Conservation (phyloP, 1,140 invertebrate genomes). For the Andricus grossulariae region DNA sequence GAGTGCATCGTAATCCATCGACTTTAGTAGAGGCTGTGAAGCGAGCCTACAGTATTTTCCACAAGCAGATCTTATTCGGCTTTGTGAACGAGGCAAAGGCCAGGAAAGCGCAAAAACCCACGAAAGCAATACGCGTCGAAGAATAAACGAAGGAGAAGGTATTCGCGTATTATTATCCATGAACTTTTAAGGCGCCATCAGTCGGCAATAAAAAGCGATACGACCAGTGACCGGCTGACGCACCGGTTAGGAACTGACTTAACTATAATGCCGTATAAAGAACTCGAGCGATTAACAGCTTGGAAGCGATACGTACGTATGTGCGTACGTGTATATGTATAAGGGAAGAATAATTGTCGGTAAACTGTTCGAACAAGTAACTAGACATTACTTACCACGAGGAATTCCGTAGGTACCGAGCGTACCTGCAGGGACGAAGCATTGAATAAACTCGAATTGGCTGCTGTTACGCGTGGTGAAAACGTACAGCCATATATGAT, state of each 20-base stretch:
- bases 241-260: constrained; percentile 38
- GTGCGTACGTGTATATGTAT: constrained; percentile 37
- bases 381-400: constrained; percentile 55
- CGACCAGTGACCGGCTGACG: constrained; percentile 34
- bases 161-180: constrained; percentile 63
- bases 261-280: constrained; percentile 61
- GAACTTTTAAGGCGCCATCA: constrained; percentile 64
- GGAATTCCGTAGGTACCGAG: constrained; percentile 47
- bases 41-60: neutral
- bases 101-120: constrained; percentile 31
- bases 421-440: constrained; percentile 28
- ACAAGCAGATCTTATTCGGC: constrained; percentile 24
- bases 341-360: constrained; percentile 61
- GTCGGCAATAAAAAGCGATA: constrained; percentile 54
- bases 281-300: constrained; percentile 63
- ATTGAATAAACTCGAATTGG: constrained; percentile 58
- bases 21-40: constrained; percentile 19
- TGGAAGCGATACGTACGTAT: constrained; percentile 47
- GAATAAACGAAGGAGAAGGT: constrained; percentile 40
- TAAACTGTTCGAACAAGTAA: constrained; percentile 63
- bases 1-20: constrained; percentile 28
- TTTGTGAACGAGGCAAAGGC: constrained; percentile 31
- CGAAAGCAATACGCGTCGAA: constrained; percentile 42
- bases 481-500: constrained; percentile 48
- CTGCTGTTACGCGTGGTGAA: constrained; percentile 34